These are phyloP conservation scores for Athrips mouffetella DNA, from an alignment of 2,888 invertebrate genomes.

Conservation along the genomic window DNA sequence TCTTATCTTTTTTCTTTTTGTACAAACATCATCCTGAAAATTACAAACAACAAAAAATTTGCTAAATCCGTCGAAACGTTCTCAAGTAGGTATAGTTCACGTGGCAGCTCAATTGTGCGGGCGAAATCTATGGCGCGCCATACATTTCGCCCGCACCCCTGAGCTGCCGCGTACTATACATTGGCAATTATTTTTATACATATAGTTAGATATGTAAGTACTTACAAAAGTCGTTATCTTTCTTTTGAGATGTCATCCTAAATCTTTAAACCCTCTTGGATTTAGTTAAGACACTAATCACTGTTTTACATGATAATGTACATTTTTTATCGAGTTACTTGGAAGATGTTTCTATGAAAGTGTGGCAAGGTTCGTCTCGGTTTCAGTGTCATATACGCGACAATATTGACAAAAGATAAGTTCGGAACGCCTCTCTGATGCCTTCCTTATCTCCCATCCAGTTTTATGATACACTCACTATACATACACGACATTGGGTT, in stretches of 20 bases:
- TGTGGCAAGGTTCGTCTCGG: slow-evolving; percentile 37
- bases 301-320: not conserved
- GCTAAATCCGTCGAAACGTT: no score
- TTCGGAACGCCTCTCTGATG: slow-evolving; percentile 39
- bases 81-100: no score
- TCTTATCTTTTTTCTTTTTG: no score
- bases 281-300: not conserved
- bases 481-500: not conserved
- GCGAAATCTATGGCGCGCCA: no score
- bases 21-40: no score
- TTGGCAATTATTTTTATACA: not conserved
- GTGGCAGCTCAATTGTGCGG: no score
- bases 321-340: not conserved
- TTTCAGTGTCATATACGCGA: slow-evolving; percentile 44
- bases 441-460: slow-evolving; percentile 47
- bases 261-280: slow-evolving; percentile 11
- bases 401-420: slow-evolving; percentile 70
- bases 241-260: slow-evolving; percentile 28
- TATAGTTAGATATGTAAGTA: slow-evolving; percentile 23
- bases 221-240: slow-evolving; percentile 69
- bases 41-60: no score
- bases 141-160: no score
- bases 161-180: no score
- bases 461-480: not conserved
- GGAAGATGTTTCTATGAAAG: slow-evolving; percentile 34